A percentile compares a stretch with the other conserved stretches of the same genome.
These are phyloP conservation scores for Phrynosoma platyrhinos DNA, from an alignment of 2,113 vertebrate species.

Conservation along the genomic window DNA sequence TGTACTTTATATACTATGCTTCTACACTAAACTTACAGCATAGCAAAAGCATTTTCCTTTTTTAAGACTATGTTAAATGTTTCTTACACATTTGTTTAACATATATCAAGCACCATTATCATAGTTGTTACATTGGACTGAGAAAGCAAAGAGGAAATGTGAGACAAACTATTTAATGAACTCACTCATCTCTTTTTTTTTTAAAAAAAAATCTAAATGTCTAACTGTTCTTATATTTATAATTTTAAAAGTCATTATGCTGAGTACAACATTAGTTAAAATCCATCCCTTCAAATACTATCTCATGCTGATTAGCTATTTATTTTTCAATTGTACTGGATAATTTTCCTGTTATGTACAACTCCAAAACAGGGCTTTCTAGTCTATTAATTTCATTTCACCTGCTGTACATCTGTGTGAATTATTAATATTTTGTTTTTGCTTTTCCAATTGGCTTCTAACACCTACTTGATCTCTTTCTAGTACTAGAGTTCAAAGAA, in stretches of 20 bases:
- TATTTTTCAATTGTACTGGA: not conserved
- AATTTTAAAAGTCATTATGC: not conserved
- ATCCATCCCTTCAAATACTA: not conserved
- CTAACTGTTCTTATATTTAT: not conserved
- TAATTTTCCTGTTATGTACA: not conserved
- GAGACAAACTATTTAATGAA: not conserved
- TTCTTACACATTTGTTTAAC: not conserved
- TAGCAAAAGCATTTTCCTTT: no score
- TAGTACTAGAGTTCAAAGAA: slow-evolving; percentile 68
- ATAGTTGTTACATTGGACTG: not conserved
- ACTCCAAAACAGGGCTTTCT: not conserved
- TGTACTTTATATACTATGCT: no score
- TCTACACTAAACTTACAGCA: no score
- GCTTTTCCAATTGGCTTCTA: slow-evolving; percentile 33
- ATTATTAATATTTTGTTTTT: slow-evolving; percentile 2
- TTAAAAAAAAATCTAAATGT: no score
- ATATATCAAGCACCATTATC: not conserved
- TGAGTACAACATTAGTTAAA: not conserved
- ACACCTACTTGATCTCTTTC: slow-evolving; percentile 53
- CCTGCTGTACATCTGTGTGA: not conserved
- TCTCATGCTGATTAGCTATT: not conserved
- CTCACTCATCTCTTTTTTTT: not conserved
- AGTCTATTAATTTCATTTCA: not conserved
- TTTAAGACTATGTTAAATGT: not conserved
- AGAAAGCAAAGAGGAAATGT: not conserved